Evolutionary conservation across 2,888 invertebrate genomes (phyloP).

Genomic region (Oscheius sp.): DNA sequence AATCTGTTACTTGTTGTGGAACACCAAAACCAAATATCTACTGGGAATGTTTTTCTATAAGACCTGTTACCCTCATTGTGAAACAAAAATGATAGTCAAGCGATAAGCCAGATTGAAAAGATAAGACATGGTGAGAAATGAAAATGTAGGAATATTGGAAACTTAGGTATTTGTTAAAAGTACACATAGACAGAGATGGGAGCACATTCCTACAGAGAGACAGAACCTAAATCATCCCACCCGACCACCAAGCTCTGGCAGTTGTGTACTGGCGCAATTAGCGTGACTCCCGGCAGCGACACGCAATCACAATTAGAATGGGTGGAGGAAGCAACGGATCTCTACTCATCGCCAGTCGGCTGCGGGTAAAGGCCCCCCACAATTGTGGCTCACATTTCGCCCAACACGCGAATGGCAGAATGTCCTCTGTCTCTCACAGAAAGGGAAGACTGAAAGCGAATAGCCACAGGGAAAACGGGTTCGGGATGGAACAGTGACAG

Average conservation of each 20-base stretch:
- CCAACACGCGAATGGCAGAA: too few relatives aligned
- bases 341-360: not conserved
- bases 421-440: not conserved
- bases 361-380: conserved; percentile 6
- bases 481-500: not conserved
- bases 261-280: conserved; percentile 12
- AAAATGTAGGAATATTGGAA: too few relatives aligned
- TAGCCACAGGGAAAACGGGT: conserved; percentile 24
- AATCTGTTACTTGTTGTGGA: too few relatives aligned
- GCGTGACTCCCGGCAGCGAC: conserved; percentile 32
- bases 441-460: conserved; percentile 8
- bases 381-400: conserved; percentile 25
- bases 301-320: conserved; percentile 37
- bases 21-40: too few relatives aligned
- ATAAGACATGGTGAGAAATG: too few relatives aligned
- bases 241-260: not conserved
- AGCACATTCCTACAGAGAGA: too few relatives aligned
- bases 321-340: conserved; percentile 20
- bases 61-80: too few relatives aligned
- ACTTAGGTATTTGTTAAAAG: too few relatives aligned
- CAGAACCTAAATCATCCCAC: not conserved
- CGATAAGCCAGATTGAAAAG: too few relatives aligned
- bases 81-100: too few relatives aligned
- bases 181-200: too few relatives aligned
- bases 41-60: too few relatives aligned